phyloP scores from a whole-genome alignment of 2,888 invertebrate genomes.

The Carterocephalus palaemon region DNA sequence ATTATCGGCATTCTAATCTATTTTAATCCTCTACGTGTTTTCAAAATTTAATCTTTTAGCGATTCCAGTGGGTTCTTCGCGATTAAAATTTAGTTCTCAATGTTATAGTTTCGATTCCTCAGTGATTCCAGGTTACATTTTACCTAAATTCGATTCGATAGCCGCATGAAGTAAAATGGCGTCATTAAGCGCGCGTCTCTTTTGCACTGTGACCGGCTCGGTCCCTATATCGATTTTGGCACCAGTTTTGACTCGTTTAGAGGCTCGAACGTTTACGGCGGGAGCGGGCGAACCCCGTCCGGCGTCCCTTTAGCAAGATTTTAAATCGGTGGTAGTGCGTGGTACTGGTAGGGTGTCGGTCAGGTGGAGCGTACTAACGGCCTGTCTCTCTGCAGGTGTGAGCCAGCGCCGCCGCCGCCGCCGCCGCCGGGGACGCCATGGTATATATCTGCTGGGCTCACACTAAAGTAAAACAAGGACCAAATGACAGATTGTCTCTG shows the following conservation, averaged over 20 bases:
- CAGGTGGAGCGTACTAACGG: constrained; percentile 76
- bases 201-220: constrained; percentile 64
- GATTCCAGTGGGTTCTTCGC: constrained; percentile 60
- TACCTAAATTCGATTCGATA: constrained; percentile 53
- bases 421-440: constrained; percentile 74
- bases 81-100: constrained; percentile 50
- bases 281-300: constrained; percentile 35
- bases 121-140: constrained; percentile 57
- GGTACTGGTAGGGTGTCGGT: constrained; percentile 40
- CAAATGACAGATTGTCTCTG: constrained; percentile 69
- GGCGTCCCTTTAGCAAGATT: constrained; percentile 52
- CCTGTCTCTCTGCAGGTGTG: constrained; percentile 80
- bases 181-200: constrained; percentile 72
- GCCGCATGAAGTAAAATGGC: constrained; percentile 77
- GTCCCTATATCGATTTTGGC: constrained; percentile 60
- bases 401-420: constrained; percentile 77
- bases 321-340: constrained; percentile 68
- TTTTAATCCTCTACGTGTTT: constrained; percentile 62
- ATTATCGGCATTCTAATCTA: constrained; percentile 63
- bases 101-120: constrained; percentile 71
- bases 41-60: constrained; percentile 67
- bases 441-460: constrained; percentile 78
- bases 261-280: constrained; percentile 51
- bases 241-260: constrained; percentile 44
- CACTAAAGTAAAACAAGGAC: constrained; percentile 76